phyloP scores from a whole-genome alignment of 2,888 invertebrate species.

The Euzetes globulus region DNA sequence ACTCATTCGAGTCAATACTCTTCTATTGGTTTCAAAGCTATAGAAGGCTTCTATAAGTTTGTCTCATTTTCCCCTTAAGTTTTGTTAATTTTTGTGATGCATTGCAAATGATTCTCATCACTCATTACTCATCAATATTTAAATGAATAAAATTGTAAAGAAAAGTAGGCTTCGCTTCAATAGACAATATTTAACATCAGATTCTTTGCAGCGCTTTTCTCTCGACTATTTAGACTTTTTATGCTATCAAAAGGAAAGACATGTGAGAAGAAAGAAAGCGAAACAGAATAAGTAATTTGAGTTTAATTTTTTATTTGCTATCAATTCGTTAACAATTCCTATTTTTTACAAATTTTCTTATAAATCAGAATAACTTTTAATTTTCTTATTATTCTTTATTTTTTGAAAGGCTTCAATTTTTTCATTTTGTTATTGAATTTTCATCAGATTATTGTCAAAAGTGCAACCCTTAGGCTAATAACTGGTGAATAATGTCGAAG shows the following conservation, averaged over 20 bases:
- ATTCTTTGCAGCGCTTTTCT: background rate
- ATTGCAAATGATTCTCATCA: conserved; percentile 9
- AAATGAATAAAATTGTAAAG: conserved; percentile 11
- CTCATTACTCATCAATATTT: conserved; percentile 17
- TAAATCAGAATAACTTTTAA: background rate
- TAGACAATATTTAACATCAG: no score
- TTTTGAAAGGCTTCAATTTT: background rate
- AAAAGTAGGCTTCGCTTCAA: background rate
- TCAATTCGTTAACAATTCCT: background rate
- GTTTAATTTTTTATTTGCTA: background rate
- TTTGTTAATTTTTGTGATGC: background rate
- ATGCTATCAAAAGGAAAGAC: background rate
- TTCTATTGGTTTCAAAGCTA: background rate
- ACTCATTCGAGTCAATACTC: background rate
- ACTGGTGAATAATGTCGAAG: conserved; percentile 22
- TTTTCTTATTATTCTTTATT: background rate
- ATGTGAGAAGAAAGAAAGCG: background rate
- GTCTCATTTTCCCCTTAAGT: background rate
- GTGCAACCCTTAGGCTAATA: conserved; percentile 6
- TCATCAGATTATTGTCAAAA: conserved; percentile 25
- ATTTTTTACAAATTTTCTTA: background rate
- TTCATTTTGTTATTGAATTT: conserved; percentile 23
- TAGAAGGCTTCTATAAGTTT: background rate
- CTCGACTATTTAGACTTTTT: background rate
- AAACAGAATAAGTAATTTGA: background rate